phyloP scores from a whole-genome alignment of 2,113 vertebrate genomes.

The Scopus umbretta region DNA sequence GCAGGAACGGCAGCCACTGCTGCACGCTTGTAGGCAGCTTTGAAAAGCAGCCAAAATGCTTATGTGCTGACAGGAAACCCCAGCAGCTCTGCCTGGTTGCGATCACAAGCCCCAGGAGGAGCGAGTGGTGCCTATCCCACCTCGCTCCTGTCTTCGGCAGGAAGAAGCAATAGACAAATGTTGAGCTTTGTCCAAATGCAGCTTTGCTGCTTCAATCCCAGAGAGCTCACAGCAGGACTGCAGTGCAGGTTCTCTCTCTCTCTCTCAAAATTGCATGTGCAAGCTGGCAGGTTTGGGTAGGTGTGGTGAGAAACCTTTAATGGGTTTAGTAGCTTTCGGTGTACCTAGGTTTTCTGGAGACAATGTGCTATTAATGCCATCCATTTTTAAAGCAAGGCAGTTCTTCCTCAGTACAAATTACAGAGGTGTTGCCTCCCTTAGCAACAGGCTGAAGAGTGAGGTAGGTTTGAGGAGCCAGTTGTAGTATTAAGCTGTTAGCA shows the following conservation, averaged over 20 bases:
- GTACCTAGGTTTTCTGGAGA: background rate
- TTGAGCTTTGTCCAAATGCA: background rate
- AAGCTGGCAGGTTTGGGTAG: background rate
- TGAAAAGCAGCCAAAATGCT: conserved; percentile 20
- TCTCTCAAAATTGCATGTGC: background rate
- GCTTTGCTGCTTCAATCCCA: background rate
- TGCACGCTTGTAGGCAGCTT: conserved; percentile 4
- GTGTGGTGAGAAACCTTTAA: background rate
- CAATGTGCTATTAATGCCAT: background rate
- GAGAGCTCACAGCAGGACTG: background rate
- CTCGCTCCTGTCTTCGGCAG: rapidly evolving
- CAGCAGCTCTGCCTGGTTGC: background rate
- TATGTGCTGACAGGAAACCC: conserved; percentile 15
- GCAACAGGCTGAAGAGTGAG: background rate
- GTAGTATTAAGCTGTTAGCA: background rate
- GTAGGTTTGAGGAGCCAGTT: background rate
- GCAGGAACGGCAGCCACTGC: background rate
- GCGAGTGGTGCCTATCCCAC: background rate
- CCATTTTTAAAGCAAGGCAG: background rate
- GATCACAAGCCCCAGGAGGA: background rate
- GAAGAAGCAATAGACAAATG: background rate
- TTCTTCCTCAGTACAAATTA: background rate
- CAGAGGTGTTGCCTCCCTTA: conserved; percentile 4
- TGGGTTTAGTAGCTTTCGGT: background rate
- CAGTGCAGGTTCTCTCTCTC: background rate